These are phyloP conservation scores for Cyaniris semiargus DNA, from an alignment of 2,888 invertebrate genomes.

Conservation along the genomic window DNA sequence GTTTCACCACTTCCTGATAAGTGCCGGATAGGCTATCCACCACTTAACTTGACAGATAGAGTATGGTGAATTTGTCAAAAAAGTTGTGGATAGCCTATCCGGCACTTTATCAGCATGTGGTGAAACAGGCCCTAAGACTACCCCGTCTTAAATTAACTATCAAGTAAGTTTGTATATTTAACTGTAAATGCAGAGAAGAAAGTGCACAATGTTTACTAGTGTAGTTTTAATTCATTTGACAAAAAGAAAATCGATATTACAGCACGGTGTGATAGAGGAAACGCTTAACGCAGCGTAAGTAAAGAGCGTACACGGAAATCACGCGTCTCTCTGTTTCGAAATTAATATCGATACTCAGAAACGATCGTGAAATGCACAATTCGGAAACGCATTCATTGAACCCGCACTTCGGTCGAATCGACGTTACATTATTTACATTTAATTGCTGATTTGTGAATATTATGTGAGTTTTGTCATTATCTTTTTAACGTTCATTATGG, in stretches of 20 bases:
- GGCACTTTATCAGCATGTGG: too few relatives aligned
- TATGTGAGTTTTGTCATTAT: background rate
- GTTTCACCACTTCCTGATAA: too few relatives aligned
- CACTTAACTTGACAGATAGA: too few relatives aligned
- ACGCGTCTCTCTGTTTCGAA: constrained; percentile 50
- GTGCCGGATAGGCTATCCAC: too few relatives aligned
- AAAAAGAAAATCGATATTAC: background rate
- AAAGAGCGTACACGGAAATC: constrained; percentile 50
- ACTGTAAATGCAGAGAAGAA: background rate
- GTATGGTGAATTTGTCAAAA: too few relatives aligned
- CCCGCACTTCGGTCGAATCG: background rate
- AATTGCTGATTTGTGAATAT: constrained; percentile 9
- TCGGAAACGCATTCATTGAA: constrained; percentile 40
- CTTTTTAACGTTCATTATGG: background rate
- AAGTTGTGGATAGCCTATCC: too few relatives aligned
- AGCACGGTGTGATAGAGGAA: constrained; percentile 47
- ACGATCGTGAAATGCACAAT: constrained; percentile 50
- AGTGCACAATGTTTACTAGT: background rate
- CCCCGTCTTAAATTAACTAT: background rate
- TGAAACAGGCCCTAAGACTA: too few relatives aligned
- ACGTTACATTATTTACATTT: background rate
- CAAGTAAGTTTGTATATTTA: background rate
- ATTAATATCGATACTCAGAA: constrained; percentile 54
- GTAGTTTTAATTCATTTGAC: background rate
- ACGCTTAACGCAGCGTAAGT: constrained; percentile 52